Conservation (phyloP, 2,888 invertebrate species). For the Ornithoptera alexandrae region DNA sequence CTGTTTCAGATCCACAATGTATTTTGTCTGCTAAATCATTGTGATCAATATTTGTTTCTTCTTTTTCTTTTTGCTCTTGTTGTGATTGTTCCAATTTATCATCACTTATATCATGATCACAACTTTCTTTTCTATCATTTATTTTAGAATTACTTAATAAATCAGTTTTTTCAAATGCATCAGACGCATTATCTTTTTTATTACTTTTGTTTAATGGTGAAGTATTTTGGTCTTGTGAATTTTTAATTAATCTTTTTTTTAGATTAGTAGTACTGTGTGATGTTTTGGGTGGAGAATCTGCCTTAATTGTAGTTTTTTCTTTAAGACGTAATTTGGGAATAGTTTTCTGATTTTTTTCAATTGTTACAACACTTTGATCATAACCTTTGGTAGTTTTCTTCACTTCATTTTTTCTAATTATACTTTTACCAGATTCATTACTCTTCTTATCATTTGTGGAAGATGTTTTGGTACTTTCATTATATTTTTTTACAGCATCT, state of each 20-base stretch:
- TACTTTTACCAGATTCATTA: slow-evolving; percentile 48
- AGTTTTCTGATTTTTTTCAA: slow-evolving; percentile 35
- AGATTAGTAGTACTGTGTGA: slow-evolving; percentile 9
- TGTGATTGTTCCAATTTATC: neutral
- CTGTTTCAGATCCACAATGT: neutral
- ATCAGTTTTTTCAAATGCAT: slow-evolving; percentile 10
- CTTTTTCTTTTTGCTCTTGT: neutral
- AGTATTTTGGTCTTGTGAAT: neutral
- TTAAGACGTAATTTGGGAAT: slow-evolving; percentile 15
- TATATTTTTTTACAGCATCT: slow-evolving; percentile 78
- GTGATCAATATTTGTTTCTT: neutral
- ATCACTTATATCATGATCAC: neutral
- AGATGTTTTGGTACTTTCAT: slow-evolving; percentile 46
- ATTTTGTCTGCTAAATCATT: neutral
- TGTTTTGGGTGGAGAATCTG: slow-evolving; percentile 27
- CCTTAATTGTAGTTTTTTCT: slow-evolving; percentile 12
- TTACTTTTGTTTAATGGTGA: slow-evolving; percentile 5
- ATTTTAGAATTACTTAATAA: neutral
- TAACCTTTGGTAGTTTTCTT: slow-evolving; percentile 31
- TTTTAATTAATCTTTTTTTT: slow-evolving; percentile 17
- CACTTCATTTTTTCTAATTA: slow-evolving; percentile 38
- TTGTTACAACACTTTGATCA: slow-evolving; percentile 30
- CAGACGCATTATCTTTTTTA: slow-evolving; percentile 6
- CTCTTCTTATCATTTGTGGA: slow-evolving; percentile 44
- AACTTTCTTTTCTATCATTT: slow-evolving; percentile 7